Base-by-base conservation (phyloP, 2,888 invertebrate genomes). In the Agonopterix alstromeriana region DNA sequence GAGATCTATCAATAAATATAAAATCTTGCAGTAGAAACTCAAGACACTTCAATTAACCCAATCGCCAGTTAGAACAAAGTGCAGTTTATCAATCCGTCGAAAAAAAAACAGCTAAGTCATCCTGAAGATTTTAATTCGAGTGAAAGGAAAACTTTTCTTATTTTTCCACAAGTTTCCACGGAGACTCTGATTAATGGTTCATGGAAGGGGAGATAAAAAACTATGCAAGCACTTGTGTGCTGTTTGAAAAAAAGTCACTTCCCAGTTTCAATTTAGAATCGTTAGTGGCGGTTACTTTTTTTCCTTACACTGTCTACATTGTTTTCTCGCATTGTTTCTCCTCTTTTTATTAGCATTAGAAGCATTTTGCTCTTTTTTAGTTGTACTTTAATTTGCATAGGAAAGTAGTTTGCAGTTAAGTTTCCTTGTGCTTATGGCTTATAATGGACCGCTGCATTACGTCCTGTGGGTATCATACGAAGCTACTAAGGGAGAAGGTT, bases 101-200 rank as follows among this genome's bases (percentile, higher is more conserved):
- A 48, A 11, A 42, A 43, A 38, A 38, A 46, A 48, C 46, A 59
- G 55, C 60, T 42, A 51, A 73, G 65, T 68, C 71, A 72, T 68
- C 58, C 48, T 64, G 55, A 67, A 72, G 71, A 72, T 73, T 80
- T 79, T 78, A 79, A 81, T 80, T 78, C 77, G 51, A 72, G 72
- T 70, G 71, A 75, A 72, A 74, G 71, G 63, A 70, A 7, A 77
- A 79, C 63, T 79, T 78, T 78, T 70, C 73, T 75, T 76, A 72
- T 80, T 80, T 27, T 68, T 63, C 64, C 61, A 57, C 60, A 60
- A 72, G 64, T 70, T 71, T 60, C 60, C 35, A 57, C 59, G 50
- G 51, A 53, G 58, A 60, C 59, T 42, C 69, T 76, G 77, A 78
- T 78, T 73, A 78, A 76, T 77, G 70, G 65, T 58, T 50, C 53